phyloP scores from a whole-genome alignment of 2,113 vertebrate species.

The Piprites chloris region DNA sequence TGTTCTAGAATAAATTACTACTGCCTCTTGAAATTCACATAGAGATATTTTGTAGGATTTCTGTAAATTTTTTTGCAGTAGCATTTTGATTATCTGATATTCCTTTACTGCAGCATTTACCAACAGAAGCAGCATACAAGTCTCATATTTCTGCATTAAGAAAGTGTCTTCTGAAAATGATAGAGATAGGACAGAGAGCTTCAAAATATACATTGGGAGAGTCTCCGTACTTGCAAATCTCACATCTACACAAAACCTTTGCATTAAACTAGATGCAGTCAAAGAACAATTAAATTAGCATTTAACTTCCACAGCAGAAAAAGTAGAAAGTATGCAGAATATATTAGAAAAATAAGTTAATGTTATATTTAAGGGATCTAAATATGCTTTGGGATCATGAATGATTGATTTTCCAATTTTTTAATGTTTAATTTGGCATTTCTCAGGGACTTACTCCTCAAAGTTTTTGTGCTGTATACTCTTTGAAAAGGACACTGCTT shows the following conservation, averaged over 20 bases:
- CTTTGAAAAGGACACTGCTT: neutral
- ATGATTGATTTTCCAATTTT: neutral
- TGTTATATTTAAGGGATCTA: neutral
- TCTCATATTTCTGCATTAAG: constrained; percentile 69
- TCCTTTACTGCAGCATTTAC: constrained; percentile 54
- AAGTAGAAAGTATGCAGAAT: constrained; percentile 65
- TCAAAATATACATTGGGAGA: constrained; percentile 59
- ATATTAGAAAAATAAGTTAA: neutral
- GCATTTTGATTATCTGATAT: neutral
- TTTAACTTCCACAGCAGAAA: constrained; percentile 65
- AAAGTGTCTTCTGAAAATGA: constrained; percentile 67
- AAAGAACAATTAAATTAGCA: constrained; percentile 74
- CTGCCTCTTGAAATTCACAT: neutral
- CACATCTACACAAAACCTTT: constrained; percentile 72
- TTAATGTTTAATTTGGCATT: neutral
- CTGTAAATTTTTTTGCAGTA: neutral
- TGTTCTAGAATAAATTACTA: neutral
- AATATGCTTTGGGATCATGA: neutral
- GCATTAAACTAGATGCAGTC: constrained; percentile 75
- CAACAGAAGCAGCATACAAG: constrained; percentile 71
- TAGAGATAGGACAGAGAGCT: constrained; percentile 62
- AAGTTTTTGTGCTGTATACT: neutral
- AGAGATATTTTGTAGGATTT: neutral
- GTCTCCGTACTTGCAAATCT: constrained; percentile 69
- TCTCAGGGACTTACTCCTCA: neutral